Evolutionary conservation across 1,140 invertebrate species (phyloP).

Genomic region (Euwallacea similis): DNA sequence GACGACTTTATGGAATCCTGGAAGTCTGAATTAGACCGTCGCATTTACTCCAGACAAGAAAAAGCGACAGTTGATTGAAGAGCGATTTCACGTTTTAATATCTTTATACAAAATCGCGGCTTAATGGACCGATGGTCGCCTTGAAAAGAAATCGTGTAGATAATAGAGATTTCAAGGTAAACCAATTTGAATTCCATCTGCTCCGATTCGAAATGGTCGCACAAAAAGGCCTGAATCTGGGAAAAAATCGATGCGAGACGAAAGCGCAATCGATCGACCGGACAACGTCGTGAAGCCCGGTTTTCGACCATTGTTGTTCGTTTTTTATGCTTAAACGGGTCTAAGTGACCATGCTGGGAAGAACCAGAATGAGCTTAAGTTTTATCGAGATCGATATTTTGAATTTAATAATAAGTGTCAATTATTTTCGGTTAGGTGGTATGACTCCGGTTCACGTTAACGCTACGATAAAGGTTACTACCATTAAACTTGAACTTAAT

Average conservation of each 20-base stretch:
- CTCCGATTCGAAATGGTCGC: constrained; percentile 2
- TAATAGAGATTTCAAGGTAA: constrained; percentile 14
- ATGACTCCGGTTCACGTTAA: too few relatives aligned
- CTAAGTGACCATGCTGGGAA: too few relatives aligned
- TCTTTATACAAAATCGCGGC: neutral
- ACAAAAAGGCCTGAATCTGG: neutral
- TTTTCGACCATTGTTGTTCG: too few relatives aligned
- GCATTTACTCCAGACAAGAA: neutral
- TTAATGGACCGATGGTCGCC: constrained; percentile 11
- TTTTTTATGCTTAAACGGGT: too few relatives aligned
- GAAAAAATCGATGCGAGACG: constrained; percentile 5
- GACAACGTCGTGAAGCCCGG: neutral
- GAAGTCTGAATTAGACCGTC: constrained; percentile 8
- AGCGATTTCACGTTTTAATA: neutral
- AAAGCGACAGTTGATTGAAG: neutral
- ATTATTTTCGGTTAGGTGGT: too few relatives aligned
- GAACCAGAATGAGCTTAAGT: too few relatives aligned
- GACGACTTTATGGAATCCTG: constrained; percentile 8
- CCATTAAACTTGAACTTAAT: too few relatives aligned
- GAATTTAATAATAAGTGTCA: too few relatives aligned
- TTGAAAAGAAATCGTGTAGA: constrained; percentile 11
- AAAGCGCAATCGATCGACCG: constrained; percentile 1
- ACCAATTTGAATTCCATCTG: constrained; percentile 11
- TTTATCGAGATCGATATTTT: too few relatives aligned
- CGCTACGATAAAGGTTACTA: too few relatives aligned